Conservation (phyloP, 2,888 invertebrate species). For the Podabrus alpinus region DNA sequence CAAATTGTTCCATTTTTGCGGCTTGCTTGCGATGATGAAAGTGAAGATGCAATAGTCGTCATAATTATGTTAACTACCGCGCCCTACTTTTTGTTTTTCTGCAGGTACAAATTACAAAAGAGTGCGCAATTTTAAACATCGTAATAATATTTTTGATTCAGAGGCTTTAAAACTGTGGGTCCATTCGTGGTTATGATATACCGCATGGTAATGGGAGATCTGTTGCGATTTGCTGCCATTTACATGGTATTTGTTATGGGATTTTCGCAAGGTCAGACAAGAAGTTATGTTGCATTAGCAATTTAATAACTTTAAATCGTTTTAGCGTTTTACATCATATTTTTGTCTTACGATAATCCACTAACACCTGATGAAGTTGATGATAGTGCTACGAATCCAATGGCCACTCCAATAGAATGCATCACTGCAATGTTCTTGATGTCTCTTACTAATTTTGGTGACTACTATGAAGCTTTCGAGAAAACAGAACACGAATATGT, state of each 20-base stretch:
- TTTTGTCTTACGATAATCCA: slow-evolving; percentile 84
- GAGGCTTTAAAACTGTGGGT: slow-evolving; percentile 96
- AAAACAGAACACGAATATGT: slow-evolving; percentile 86
- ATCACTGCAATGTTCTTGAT: slow-evolving; percentile 98
- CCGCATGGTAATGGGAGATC: slow-evolving; percentile 96
- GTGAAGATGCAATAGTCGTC: slow-evolving; percentile 90
- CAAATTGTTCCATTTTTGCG: slow-evolving; percentile 83
- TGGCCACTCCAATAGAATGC: slow-evolving; percentile 91
- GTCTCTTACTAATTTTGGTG: slow-evolving; percentile 96
- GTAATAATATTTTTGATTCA: slow-evolving; percentile 54
- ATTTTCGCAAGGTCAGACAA: slow-evolving; percentile 83
- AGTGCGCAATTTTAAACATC: background rate
- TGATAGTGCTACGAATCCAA: slow-evolving; percentile 81
- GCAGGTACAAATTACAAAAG: slow-evolving; percentile 65
- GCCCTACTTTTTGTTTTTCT: slow-evolving; percentile 96
- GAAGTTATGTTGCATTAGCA: background rate
- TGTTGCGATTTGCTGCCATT: slow-evolving; percentile 93
- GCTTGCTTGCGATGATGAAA: slow-evolving; percentile 80
- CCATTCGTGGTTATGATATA: slow-evolving; percentile 99
- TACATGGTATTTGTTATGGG: slow-evolving; percentile 97
- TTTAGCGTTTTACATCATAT: slow-evolving; percentile 88
- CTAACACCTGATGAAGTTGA: slow-evolving; percentile 81
- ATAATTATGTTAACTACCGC: slow-evolving; percentile 94
- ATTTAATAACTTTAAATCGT: slow-evolving; percentile 33
- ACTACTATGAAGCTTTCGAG: slow-evolving; percentile 90